Evolutionary conservation across 1,140 invertebrate genomes (phyloP).

Genomic region (Drosophila nebulosa): DNA sequence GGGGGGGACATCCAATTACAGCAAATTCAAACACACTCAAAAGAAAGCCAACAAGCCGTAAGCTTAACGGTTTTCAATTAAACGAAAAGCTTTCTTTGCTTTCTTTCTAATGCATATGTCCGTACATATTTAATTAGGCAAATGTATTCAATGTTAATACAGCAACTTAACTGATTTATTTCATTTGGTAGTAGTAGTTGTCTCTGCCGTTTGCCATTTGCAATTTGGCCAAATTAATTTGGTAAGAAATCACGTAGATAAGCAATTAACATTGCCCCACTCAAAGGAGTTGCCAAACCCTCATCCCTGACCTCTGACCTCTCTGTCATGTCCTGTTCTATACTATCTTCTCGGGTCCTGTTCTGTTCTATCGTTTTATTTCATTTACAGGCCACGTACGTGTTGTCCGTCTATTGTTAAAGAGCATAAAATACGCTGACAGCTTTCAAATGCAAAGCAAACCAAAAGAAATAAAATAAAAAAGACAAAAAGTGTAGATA

Average conservation of each 20-base stretch:
- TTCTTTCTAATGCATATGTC: conserved; percentile 24
- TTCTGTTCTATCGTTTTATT: conserved; percentile 39
- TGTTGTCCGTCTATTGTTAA: conserved; percentile 63
- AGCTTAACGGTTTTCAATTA: conserved; percentile 62
- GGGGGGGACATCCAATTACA: conserved; percentile 1
- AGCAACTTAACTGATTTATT: conserved; percentile 78
- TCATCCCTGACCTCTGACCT: background rate
- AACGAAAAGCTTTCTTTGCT: conserved; percentile 59
- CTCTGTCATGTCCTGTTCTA: background rate
- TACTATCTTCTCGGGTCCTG: background rate
- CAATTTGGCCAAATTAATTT: conserved; percentile 80
- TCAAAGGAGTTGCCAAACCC: background rate
- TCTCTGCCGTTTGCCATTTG: conserved; percentile 34
- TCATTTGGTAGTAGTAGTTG: conserved; percentile 10
- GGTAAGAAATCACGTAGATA: conserved; percentile 81
- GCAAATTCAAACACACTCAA: conserved; percentile 13
- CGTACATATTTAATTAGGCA: conserved; percentile 69
- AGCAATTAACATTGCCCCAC: conserved; percentile 74
- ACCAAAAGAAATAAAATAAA: background rate
- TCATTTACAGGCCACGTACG: conserved; percentile 67
- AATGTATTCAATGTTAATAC: conserved; percentile 79
- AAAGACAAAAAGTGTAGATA: conserved; percentile 4
- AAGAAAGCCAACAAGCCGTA: background rate
- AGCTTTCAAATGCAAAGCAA: conserved; percentile 57
- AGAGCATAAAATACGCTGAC: conserved; percentile 59